These are phyloP conservation scores for Drosophila elegans DNA, from an alignment of 1,140 invertebrate genomes.

Conservation along the genomic window DNA sequence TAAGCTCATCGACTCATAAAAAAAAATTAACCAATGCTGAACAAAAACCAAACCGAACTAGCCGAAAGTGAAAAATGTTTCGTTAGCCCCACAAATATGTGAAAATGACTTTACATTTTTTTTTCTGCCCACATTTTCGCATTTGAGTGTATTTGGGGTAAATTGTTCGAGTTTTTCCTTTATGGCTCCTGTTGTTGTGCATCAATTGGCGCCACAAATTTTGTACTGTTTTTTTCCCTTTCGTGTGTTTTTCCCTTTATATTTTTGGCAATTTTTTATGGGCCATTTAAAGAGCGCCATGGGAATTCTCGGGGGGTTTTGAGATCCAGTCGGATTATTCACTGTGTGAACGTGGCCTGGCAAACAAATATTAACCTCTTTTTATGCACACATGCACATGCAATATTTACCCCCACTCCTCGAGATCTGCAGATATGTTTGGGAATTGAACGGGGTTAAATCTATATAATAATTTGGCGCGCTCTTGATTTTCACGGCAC, in stretches of 20 bases:
- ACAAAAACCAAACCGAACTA: constrained; percentile 28
- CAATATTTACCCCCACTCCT: constrained; percentile 23
- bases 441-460: constrained; percentile 55
- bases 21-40: background rate
- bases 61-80: constrained; percentile 61
- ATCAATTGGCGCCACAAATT: constrained; percentile 59
- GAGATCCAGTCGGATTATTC: constrained; percentile 30
- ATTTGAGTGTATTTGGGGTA: constrained; percentile 29
- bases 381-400: constrained; percentile 27
- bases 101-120: constrained; percentile 71
- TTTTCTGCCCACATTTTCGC: constrained; percentile 18
- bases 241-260: background rate
- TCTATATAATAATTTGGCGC: constrained; percentile 80
- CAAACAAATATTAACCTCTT: constrained; percentile 77
- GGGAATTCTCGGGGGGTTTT: constrained; percentile 47
- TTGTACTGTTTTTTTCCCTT: constrained; percentile 22
- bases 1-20: constrained; percentile 16
- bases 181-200: constrained; percentile 24
- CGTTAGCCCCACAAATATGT: constrained; percentile 48
- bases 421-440: constrained; percentile 63
- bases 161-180: constrained; percentile 25
- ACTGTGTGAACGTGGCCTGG: constrained; percentile 26
- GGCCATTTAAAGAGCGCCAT: constrained; percentile 72
- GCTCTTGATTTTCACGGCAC: constrained; percentile 79
- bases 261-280: constrained; percentile 50